Evolutionary conservation across 2,888 invertebrate genomes (phyloP), one percentile per base, ranked within the genome.

Genomic region (Drosophila stalkeri): DNA sequence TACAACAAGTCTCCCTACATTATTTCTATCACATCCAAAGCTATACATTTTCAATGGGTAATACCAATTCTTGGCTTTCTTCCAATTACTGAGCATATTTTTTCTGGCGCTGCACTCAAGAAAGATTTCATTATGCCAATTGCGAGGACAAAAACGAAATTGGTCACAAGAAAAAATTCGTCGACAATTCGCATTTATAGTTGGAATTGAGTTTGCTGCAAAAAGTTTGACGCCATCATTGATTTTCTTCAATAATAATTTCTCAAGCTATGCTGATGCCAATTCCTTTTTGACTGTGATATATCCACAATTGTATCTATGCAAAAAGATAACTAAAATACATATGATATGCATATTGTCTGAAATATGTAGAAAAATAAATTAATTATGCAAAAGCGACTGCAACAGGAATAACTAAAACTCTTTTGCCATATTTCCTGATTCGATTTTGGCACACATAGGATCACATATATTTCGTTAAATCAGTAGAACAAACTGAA

Each of bases 71-170:
- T 83, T 85, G 88, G 88, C 86, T 57, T 62, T 47, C 55, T 70
- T 86, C 84, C 85, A 85, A 85, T 73, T 56, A 67, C 64, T 46
- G 69, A 67, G 63, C 65, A 68, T 68, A 70, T 74, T 76, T 65
- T 52, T 62, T 46, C 49, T 55, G 51, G 27, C 9, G 20, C 35
- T 59, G 60, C 41, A 64, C 51, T 49, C 72, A 64, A 59, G 46
- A 56, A 14, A 31, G 61, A 44, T 79, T 87, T 82, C 81, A 80
- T 82, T 86, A 88, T 69, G 81, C 55, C 80, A 77, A 60, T 52
- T 67, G 64, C 62, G 72, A 80, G 76, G 81, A 47, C 70, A 70
- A 70, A 37, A 66, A 31, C 31, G 35, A 37, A 35, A 41, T 57
- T 31, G n/a, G 67, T 43, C 51, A 71, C 41, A 37, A 54, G 51